These are phyloP conservation scores for Eretmocerus hayati DNA, from an alignment of 2,888 invertebrate species.

Conservation along the genomic window DNA sequence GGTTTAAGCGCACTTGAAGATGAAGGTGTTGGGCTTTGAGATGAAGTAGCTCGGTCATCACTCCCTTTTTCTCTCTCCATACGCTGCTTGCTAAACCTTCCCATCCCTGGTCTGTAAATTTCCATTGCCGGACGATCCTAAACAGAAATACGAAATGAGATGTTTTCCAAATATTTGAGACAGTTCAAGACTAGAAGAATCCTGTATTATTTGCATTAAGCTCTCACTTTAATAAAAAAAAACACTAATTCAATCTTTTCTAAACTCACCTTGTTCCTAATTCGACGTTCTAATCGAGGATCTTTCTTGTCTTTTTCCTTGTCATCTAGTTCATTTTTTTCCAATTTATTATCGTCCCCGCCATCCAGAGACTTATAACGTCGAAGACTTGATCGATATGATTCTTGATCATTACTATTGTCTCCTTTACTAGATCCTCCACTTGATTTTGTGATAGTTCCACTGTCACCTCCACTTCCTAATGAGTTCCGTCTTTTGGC, in stretches of 20 bases:
- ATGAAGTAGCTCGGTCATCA: constrained; percentile 41
- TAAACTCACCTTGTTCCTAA: constrained; percentile 58
- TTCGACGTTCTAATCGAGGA: constrained; percentile 56
- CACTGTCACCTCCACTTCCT: constrained; percentile 41
- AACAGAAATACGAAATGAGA: too few species aligned
- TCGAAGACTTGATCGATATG: constrained; percentile 44
- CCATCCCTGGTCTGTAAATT: constrained; percentile 85
- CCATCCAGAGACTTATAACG: constrained; percentile 56
- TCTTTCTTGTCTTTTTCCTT: constrained; percentile 53
- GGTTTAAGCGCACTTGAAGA: constrained; percentile 26
- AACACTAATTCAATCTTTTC: too few species aligned
- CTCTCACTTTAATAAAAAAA: too few species aligned
- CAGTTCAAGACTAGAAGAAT: too few species aligned
- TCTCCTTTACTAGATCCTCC: constrained; percentile 29
- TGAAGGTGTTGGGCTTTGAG: constrained; percentile 41
- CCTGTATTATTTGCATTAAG: too few species aligned
- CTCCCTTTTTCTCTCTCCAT: constrained; percentile 42
- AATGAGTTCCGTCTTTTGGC: constrained; percentile 42
- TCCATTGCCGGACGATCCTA: constrained; percentile 86
- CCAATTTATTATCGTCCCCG: constrained; percentile 50
- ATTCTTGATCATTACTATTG: constrained; percentile 39
- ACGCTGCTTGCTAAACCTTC: constrained; percentile 66
- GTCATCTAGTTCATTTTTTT: constrained; percentile 52
- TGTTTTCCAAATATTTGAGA: too few species aligned
- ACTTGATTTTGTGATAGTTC: constrained; percentile 13